These are phyloP conservation scores for Cepaea hortensis DNA, from an alignment of 2,888 invertebrate genomes.

Conservation along the genomic window DNA sequence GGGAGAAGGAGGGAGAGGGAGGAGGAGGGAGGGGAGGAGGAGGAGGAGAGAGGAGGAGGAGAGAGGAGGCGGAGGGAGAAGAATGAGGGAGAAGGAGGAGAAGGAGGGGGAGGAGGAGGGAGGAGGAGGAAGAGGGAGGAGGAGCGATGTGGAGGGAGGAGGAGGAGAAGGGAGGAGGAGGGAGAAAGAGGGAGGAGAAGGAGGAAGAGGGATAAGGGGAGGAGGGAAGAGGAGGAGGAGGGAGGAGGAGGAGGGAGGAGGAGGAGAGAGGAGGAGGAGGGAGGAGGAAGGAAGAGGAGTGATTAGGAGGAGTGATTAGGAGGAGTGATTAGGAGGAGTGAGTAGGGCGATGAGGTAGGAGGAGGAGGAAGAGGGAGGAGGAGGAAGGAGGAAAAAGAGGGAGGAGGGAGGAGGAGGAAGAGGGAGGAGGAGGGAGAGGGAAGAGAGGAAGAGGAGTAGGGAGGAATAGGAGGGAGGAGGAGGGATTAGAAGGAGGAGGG, in stretches of 20 bases:
- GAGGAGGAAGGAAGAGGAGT: neutral
- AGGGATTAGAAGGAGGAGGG: too few species aligned
- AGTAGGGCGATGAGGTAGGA: too few species aligned
- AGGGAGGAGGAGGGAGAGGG: neutral
- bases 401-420: neutral
- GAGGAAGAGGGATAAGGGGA: too few species aligned
- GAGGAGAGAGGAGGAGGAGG: neutral
- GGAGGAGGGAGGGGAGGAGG: neutral
- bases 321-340: too few species aligned
- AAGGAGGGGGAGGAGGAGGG: neutral
- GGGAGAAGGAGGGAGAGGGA: neutral
- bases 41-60: conserved; percentile 13
- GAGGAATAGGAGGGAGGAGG: too few species aligned
- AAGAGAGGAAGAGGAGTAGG: too few species aligned
- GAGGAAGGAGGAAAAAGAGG: neutral
- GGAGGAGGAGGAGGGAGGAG: neutral
- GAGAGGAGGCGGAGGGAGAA: too few species aligned
- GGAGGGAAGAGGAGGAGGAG: too few species aligned
- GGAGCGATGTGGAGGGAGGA: too few species aligned
- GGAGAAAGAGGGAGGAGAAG: neutral
- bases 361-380: neutral
- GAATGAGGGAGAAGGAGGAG: conserved; percentile 10
- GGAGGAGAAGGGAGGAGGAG: neutral
- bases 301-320: too few species aligned
- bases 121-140: neutral